These are phyloP conservation scores for Chionomys nivalis DNA, from an alignment of 2,113 vertebrate species.

Conservation along the genomic window DNA sequence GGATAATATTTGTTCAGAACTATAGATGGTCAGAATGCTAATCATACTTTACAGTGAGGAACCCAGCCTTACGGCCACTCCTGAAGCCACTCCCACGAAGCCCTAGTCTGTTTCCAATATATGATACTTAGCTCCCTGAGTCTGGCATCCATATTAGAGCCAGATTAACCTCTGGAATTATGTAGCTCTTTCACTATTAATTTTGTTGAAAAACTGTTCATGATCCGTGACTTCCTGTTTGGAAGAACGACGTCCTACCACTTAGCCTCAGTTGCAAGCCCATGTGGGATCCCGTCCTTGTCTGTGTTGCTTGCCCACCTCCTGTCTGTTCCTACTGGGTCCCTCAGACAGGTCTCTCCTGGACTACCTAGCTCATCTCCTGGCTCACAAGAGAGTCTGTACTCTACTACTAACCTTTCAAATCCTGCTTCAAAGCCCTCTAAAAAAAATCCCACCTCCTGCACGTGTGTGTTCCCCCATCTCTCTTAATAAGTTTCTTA, in stretches of 20 bases:
- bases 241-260: neutral
- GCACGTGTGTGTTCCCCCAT: neutral
- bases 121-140: neutral
- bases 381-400: neutral
- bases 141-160: neutral
- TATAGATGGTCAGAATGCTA: neutral
- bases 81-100: neutral
- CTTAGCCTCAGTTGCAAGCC: neutral
- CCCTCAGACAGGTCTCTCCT: neutral
- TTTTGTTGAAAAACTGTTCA: neutral
- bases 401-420: constrained; percentile 3
- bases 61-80: neutral
- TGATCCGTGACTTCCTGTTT: neutral
- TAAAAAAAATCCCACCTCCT: neutral
- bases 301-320: neutral
- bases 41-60: neutral
- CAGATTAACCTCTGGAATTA: constrained; percentile 16
- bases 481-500: neutral
- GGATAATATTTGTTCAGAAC: neutral
- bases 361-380: neutral
- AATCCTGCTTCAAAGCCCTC: neutral
- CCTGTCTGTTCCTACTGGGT: neutral
- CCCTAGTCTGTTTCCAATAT: neutral
- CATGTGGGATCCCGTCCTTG: neutral
- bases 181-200: neutral